Evolutionary conservation across 2,797 vertebrate genomes (phyloP).

Genomic region (Chiropotes sagulatus): DNA sequence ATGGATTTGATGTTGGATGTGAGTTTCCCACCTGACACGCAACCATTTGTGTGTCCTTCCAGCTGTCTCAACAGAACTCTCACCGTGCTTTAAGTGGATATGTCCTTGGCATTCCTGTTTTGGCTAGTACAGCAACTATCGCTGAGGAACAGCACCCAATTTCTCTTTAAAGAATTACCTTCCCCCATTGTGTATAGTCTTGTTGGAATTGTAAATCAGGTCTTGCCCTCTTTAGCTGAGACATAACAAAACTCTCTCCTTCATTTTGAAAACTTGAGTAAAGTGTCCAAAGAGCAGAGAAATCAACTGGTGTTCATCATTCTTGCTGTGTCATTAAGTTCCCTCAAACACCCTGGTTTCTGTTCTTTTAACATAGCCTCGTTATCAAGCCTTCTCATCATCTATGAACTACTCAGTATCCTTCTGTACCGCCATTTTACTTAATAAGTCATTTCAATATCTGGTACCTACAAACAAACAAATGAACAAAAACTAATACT

Average conservation of each 20-base stretch:
- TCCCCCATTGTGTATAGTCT: neutral
- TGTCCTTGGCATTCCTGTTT: neutral
- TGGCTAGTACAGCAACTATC: neutral
- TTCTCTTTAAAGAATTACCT: conserved; percentile 17
- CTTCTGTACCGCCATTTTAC: neutral
- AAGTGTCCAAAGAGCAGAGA: neutral
- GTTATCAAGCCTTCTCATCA: neutral
- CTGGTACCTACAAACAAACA: neutral
- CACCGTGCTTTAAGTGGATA: neutral
- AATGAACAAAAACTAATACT: neutral
- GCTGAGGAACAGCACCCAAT: neutral
- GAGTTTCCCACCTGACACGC: neutral
- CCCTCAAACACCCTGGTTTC: neutral
- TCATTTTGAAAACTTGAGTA: neutral
- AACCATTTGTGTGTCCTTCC: neutral
- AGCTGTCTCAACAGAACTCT: neutral
- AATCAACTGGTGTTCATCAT: neutral
- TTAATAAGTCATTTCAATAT: neutral
- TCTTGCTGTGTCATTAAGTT: neutral
- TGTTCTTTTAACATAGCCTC: neutral
- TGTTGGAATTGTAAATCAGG: neutral
- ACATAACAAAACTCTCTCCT: neutral
- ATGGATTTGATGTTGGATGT: neutral
- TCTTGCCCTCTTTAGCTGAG: neutral
- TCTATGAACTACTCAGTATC: neutral